Percentiles rank a stretch among this genome's conserved stretches.
phyloP scores from a whole-genome alignment of 1,140 invertebrate genomes.

The Lasioglossum baleicum region DNA sequence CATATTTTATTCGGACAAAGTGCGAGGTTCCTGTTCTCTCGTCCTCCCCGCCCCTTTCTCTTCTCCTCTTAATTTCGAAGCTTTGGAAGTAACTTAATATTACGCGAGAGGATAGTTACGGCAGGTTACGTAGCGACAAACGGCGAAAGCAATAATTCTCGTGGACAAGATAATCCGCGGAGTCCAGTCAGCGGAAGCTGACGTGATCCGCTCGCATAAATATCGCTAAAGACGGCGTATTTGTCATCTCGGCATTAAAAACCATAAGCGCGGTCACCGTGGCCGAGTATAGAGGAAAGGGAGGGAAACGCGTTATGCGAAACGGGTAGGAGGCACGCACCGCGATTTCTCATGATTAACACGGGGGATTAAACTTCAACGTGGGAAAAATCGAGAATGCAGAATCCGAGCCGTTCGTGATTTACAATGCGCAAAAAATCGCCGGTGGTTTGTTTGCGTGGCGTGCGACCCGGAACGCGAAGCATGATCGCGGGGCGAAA shows the following conservation, averaged over 20 bases:
- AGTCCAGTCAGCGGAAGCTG: constrained; percentile 58
- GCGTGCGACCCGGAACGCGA: constrained; percentile 14
- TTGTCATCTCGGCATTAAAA: constrained; percentile 65
- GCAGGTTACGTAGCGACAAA: constrained; percentile 48
- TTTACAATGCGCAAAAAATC: constrained; percentile 45
- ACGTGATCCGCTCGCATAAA: constrained; percentile 69
- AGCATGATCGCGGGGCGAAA: background rate
- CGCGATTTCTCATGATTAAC: constrained; percentile 68
- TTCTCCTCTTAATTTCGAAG: constrained; percentile 40
- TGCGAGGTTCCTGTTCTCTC: background rate
- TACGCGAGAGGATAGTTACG: constrained; percentile 1
- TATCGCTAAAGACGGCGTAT: constrained; percentile 65
- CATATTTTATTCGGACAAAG: background rate
- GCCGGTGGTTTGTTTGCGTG: constrained; percentile 43
- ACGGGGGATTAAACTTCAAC: constrained; percentile 53
- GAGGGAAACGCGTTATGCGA: constrained; percentile 8
- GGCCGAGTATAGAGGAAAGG: no score
- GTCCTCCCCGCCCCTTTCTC: background rate
- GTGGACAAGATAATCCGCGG: constrained; percentile 63
- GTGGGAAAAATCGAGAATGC: constrained; percentile 53
- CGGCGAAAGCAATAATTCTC: constrained; percentile 58
- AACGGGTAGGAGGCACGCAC: constrained; percentile 25
- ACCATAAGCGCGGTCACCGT: constrained; percentile 15
- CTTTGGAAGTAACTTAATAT: constrained; percentile 45
- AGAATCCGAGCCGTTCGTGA: constrained; percentile 42